Evolutionary conservation across 2,888 invertebrate genomes (phyloP), one percentile per base, ranked within the genome.

Genomic region (Operophtera brumata): DNA sequence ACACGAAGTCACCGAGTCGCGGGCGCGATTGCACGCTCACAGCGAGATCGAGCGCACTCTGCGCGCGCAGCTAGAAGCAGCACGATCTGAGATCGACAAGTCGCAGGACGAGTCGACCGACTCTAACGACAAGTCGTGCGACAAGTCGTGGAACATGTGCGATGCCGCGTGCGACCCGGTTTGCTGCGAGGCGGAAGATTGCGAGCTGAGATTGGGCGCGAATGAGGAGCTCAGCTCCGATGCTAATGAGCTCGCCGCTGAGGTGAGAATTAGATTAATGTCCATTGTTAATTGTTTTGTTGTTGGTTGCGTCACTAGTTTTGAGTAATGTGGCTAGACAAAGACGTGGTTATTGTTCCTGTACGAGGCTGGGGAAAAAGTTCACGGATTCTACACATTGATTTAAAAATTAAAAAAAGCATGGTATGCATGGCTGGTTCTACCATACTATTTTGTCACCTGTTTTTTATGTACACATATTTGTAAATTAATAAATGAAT

Each of bases 131-230:
- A 55, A 65, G 57, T 68, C 75, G 60, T 69, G 64, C 69, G 74
- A 78, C 62, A 74, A 70, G 59, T 71, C 76, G 53, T 77, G 77
- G 71, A 75, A 74, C 69, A 80, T 67, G 71, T 79, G 84, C 69
- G 88, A 87, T 66, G 87, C 87, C 11, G 87, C 88, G 12, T 89
- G 89, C 68, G 89, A 89, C 69, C 89, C 89, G 2, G 84, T 88
- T 47, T 79, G 75, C 68, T 82, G 84, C 58, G 86, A 84, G 51
- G 73, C 71, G 51, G 86, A 71, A 74, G 91, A 78, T 64, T 91
- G 69, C 67, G 80, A 75, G 65, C 64, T 72, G 67, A 83, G 72
- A 76, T 75, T 79, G 65, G 79, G 67, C 64, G 78, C 75, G 62
- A 88, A 84, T 58, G 84, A 85, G 67, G 89, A 89, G 68, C 67